Conservation (phyloP, 1,140 invertebrate genomes). For the Drosophila melanogaster region DNA sequence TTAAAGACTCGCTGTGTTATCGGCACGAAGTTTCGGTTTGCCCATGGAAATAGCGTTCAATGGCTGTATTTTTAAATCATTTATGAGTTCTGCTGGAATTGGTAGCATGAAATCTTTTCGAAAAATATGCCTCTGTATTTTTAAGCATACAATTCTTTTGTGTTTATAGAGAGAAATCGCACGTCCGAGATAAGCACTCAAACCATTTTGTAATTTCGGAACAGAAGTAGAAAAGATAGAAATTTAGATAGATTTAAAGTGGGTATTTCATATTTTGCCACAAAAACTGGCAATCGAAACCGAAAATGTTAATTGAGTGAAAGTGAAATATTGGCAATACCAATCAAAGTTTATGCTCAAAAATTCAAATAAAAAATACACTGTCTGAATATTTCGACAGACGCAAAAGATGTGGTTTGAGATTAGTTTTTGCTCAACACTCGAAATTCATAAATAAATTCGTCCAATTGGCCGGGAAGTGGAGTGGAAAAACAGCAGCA, state of each 20-base stretch:
- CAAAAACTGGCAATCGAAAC: background rate
- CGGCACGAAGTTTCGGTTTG: background rate
- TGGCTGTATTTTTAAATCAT: background rate
- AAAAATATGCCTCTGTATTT: background rate
- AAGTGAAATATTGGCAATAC: constrained; percentile 5
- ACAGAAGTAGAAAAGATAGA: background rate
- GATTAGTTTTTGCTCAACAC: constrained; percentile 12
- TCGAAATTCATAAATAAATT: constrained; percentile 32
- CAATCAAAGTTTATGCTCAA: background rate
- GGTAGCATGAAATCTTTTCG: background rate
- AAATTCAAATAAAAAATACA: background rate
- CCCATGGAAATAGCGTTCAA: background rate
- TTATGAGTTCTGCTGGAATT: background rate
- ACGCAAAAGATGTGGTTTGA: constrained; percentile 12
- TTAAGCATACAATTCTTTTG: background rate
- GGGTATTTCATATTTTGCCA: background rate
- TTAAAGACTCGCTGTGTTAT: too few species aligned
- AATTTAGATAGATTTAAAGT: background rate
- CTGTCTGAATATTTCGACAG: constrained; percentile 25
- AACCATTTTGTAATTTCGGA: background rate
- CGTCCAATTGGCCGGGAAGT: constrained; percentile 1
- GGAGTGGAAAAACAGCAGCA: background rate
- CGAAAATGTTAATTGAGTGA: constrained; percentile 3
- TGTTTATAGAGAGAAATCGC: background rate
- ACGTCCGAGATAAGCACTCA: background rate